Evolutionary conservation across 2,888 invertebrate genomes (phyloP).

Genomic region (Calameuta pallipes): DNA sequence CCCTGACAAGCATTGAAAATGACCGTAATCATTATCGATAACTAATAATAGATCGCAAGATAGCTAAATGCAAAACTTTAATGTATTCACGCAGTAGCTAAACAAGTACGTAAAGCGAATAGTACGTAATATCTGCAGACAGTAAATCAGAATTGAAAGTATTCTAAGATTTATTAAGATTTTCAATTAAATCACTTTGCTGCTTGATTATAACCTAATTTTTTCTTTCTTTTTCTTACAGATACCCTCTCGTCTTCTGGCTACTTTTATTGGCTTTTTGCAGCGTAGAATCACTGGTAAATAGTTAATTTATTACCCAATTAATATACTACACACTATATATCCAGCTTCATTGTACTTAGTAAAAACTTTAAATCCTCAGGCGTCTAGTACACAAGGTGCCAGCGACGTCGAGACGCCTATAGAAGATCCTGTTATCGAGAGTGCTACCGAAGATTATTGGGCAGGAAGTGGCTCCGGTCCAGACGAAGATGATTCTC

Average conservation of each 20-base stretch:
- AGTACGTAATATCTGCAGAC: not conserved
- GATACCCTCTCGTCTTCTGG: constrained; percentile 52
- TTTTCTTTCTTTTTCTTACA: constrained; percentile 45
- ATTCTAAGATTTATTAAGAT: not conserved
- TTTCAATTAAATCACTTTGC: not conserved
- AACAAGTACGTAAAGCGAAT: not conserved
- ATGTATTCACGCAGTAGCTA: not conserved
- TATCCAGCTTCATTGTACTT: not conserved
- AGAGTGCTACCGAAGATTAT: constrained; percentile 62
- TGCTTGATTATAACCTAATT: constrained; percentile 4
- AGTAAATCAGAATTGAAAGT: not conserved
- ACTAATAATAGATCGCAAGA: constrained; percentile 24
- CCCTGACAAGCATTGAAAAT: not conserved
- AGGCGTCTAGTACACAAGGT: constrained; percentile 49
- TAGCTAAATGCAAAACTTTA: not conserved
- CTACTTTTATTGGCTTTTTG: constrained; percentile 33
- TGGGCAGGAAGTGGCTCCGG: constrained; percentile 64
- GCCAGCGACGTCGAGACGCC: constrained; percentile 45
- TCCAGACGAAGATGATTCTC: constrained; percentile 55
- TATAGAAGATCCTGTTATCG: constrained; percentile 49
- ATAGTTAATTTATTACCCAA: not conserved
- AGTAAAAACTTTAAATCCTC: not conserved
- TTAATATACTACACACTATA: not conserved
- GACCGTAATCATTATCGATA: constrained; percentile 25
- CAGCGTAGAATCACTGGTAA: not conserved